These are phyloP conservation scores for Rhodophaea formosa DNA, from an alignment of 2,888 invertebrate species.

Conservation along the genomic window DNA sequence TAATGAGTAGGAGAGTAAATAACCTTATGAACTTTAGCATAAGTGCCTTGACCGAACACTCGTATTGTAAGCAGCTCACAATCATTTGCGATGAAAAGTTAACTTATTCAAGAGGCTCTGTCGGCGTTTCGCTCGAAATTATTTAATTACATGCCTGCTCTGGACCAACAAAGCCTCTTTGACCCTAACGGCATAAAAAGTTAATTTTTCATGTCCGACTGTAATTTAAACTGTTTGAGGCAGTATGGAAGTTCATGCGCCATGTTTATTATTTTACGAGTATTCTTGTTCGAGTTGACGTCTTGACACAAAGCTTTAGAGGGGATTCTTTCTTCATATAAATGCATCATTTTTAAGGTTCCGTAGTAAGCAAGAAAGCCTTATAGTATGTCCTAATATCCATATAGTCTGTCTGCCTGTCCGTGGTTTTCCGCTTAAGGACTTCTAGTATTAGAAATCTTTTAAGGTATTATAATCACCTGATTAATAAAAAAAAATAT, in stretches of 20 bases:
- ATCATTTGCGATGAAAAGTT: constrained; percentile 26
- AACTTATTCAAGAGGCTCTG: constrained; percentile 30
- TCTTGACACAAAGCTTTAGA: not conserved
- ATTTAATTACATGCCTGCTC: constrained; percentile 32
- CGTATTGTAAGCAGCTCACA: not conserved
- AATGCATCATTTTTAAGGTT: too few species aligned
- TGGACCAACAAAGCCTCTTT: constrained; percentile 26
- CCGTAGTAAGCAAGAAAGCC: too few species aligned
- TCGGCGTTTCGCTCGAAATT: constrained; percentile 28
- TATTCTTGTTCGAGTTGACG: not conserved
- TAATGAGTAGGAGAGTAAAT: too few species aligned
- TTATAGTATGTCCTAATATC: too few species aligned
- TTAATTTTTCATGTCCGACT: constrained; percentile 24
- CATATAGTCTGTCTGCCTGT: too few species aligned
- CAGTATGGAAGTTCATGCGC: not conserved
- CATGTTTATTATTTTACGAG: not conserved
- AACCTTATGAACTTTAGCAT: too few species aligned
- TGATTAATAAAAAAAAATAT: too few species aligned
- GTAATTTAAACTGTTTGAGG: constrained; percentile 15
- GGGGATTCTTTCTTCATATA: not conserved
- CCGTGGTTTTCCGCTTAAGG: too few species aligned
- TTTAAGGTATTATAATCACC: too few species aligned
- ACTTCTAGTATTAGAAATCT: too few species aligned
- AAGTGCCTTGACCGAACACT: not conserved
- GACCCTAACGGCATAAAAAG: constrained; percentile 27